Evolutionary conservation across 2,113 vertebrate genomes (phyloP), one percentile per base, ranked within the genome.

Genomic region (Bubo scandiacus): DNA sequence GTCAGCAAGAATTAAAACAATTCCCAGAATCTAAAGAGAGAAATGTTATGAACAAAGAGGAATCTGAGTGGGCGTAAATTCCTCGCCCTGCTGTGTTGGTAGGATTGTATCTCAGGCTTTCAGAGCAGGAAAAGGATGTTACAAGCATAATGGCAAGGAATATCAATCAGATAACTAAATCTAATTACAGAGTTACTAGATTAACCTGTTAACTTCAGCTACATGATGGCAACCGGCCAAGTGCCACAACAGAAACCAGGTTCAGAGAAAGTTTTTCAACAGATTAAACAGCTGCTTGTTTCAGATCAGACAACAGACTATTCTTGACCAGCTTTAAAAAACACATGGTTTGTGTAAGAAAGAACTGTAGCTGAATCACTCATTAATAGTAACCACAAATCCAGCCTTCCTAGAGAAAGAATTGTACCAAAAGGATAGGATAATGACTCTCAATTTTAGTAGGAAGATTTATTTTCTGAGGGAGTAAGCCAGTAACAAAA

Each of bases 41-140:
- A 73, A 90, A 52, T 73, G 55, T 74, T 96, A 59, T 0, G 45
- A 92, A 79, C 71, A 88, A 78, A 67, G 79, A 85, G 74, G 74
- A 96, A 90, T 92, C 79, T 57, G 84, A 82, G 91, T 97, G 87
- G 97, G 95, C 0, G 89, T 95, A n/a, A 90, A 90, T 83, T 90
- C 91, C 78, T 92, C 1, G 0, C 66, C n/a, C 70, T 79, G 80
- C 63, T 86, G 11, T 4, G 27, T 38, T 11, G 5, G 58, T 45
- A 79, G 54, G 70, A 89, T 95, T 77, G 0, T 92, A 95, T 94
- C 85, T 87, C 66, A 47, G n/a, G 49, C 74, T 84, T 95, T 91
- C 89, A 80, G 71, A 90, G 71, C 89, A 92, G 92, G 92, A 92
- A 91, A 95, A 96, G 91, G 92, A 92, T 95, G 84, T 97, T 92